Conservation (phyloP, 2,888 invertebrate genomes). For the Eustalomyia histrio region DNA sequence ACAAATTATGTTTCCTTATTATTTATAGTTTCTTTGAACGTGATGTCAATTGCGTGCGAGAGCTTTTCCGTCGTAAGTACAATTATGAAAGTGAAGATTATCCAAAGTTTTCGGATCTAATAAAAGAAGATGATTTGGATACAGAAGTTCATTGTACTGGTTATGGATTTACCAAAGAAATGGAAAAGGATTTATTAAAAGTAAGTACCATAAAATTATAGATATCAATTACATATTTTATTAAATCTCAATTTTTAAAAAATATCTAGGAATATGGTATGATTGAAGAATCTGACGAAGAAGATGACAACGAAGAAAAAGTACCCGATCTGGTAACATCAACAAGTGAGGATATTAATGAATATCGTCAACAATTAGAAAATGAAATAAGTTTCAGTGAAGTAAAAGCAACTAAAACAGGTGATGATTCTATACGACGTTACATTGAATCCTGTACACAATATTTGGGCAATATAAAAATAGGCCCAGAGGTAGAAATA, state of each 20-base stretch:
- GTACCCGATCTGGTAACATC: slow-evolving; percentile 68
- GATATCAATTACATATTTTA: slow-evolving; percentile 3
- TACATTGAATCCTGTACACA: slow-evolving; percentile 79
- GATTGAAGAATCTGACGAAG: slow-evolving; percentile 77
- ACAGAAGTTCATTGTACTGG: slow-evolving; percentile 95
- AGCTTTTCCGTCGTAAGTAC: slow-evolving; percentile 94
- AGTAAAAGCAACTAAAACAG: slow-evolving; percentile 76
- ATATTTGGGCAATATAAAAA: slow-evolving; percentile 72
- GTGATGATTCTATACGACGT: slow-evolving; percentile 78
- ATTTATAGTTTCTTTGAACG: slow-evolving; percentile 91
- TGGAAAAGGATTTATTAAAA: slow-evolving; percentile 86
- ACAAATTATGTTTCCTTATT: background rate
- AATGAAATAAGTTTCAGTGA: slow-evolving; percentile 80
- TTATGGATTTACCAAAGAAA: slow-evolving; percentile 91
- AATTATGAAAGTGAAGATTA: slow-evolving; percentile 91
- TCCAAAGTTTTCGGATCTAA: slow-evolving; percentile 88
- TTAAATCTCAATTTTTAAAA: slow-evolving; percentile 31
- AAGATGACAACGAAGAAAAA: slow-evolving; percentile 70
- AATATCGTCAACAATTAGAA: slow-evolving; percentile 76
- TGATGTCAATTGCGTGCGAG: slow-evolving; percentile 94
- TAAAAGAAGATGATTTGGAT: slow-evolving; percentile 90
- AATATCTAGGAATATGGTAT: slow-evolving; percentile 81
- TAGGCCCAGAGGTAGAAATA: slow-evolving; percentile 68
- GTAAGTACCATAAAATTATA: slow-evolving; percentile 72
- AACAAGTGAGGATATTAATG: slow-evolving; percentile 74